Evolutionary conservation across 1,140 invertebrate species (phyloP), one percentile per base, ranked within the genome.

Genomic region (Aphaenogaster floridana): DNA sequence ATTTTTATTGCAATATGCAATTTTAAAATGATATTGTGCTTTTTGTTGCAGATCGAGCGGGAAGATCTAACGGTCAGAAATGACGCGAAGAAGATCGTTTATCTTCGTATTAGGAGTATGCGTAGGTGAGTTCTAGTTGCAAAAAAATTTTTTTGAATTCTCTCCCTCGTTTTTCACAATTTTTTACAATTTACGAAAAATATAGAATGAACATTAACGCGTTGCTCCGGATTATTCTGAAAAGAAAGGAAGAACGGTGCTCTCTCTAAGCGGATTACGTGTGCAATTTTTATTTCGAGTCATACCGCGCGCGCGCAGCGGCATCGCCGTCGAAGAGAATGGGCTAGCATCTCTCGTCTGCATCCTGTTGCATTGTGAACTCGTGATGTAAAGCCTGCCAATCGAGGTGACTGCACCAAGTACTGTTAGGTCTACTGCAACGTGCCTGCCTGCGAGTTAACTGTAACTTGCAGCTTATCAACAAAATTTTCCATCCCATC

Each of bases 351-450:
- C 9, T 64, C 50, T 45, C 69, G 34, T 39, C 34, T 54, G 83
- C 89, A 89, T 89, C 84, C 83, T 76, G 84, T 89, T 89, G 84
- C 88, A 86, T 90, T 79, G 88, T 79, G 54, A 77, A 64, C 68
- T 79, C 59, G 61, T 81, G 87, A 80, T 87, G 59, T 86, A 80
- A 90, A 90, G 63, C 69, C 71, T 89, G 61, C 54, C 83, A 81
- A 90, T 81, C 69, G 76, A 86, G 77, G 34, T 61, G 88, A 71
- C 54, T 69, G 88, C 69, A 74, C 86, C 79, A 86, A 91, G 90
- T 91, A 92, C 92, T 91, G 92, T 92, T 92, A 92, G 88, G 66
- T 86, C 90, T 85, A 66, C 64, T 86, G 81, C 71, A 78, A 61
- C 64, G 57, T 78, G 66, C 45, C 61, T n/a, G 72, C 28, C 57